A percentile compares a stretch with the other conserved stretches of the same genome.
Conservation (phyloP, 1,140 invertebrate genomes). For the Mactra quadrangularis region DNA sequence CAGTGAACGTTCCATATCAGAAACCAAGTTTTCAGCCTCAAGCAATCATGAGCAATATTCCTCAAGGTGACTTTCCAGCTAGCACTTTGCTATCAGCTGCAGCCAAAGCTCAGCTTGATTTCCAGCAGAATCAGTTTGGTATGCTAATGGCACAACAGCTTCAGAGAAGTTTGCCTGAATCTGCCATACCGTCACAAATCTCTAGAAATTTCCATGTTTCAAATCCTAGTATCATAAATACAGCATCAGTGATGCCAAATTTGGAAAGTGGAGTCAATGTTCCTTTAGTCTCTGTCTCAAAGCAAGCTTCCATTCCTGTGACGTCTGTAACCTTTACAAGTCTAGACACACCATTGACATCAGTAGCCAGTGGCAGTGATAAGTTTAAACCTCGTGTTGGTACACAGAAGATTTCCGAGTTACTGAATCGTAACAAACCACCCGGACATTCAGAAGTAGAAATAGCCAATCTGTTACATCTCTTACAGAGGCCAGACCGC, state of each 20-base stretch:
- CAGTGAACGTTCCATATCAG: constrained; percentile 1
- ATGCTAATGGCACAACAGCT: constrained; percentile 53
- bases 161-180: not conserved
- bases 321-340: not conserved
- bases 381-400: constrained; percentile 16
- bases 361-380: not conserved
- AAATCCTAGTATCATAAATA: not conserved
- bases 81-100: constrained; percentile 78
- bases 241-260: not conserved
- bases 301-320: not conserved
- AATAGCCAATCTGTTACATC: constrained; percentile 1
- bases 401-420: constrained; percentile 41
- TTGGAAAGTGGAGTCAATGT: not conserved
- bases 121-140: constrained; percentile 58
- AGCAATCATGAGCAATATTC: constrained; percentile 68
- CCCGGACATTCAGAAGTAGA: not conserved
- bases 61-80: constrained; percentile 80
- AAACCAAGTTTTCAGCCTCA: constrained; percentile 56
- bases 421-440: constrained; percentile 19
- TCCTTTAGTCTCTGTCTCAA: not conserved
- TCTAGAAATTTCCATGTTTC: not conserved
- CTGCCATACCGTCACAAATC: not conserved
- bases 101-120: constrained; percentile 73
- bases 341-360: not conserved
- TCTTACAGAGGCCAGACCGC: constrained; percentile 1